These are phyloP conservation scores for Orthosia gothica DNA, from an alignment of 2,888 invertebrate species.

Conservation along the genomic window DNA sequence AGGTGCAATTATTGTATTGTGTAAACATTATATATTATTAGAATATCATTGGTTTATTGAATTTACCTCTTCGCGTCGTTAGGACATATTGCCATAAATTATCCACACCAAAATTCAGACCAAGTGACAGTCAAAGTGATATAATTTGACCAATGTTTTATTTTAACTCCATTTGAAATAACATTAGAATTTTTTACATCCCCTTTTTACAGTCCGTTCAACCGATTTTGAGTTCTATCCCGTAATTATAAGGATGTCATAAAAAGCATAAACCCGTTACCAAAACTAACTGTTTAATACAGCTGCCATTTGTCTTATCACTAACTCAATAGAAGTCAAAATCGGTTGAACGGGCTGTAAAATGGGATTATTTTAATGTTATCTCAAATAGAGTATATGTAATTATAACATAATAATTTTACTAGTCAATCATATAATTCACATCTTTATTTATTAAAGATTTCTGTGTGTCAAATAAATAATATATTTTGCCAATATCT, in stretches of 20 bases:
- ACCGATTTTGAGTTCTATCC: no score
- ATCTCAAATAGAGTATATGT: no score
- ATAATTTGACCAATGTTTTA: conserved; percentile 7
- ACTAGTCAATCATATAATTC: conserved; percentile 41
- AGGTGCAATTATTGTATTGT: conserved; percentile 28
- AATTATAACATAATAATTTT: not conserved
- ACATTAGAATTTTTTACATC: no score
- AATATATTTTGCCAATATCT: conserved; percentile 10
- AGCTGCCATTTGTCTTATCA: no score
- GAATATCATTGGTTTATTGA: conserved; percentile 9
- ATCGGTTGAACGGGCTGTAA: no score
- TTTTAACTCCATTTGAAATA: no score
- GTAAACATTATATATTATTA: not conserved
- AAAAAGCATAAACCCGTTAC: no score
- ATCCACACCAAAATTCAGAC: not conserved
- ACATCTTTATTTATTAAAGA: conserved; percentile 8
- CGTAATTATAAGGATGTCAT: no score
- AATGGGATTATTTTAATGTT: no score
- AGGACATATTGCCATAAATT: not conserved
- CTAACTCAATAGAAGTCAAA: no score
- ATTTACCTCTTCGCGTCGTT: conserved; percentile 4
- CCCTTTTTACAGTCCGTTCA: no score
- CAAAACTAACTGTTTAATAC: no score
- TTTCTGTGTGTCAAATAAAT: not conserved
- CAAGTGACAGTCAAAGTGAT: not conserved